Conservation (phyloP, 2,113 vertebrate genomes). For the Seriola rivoliana region DNA sequence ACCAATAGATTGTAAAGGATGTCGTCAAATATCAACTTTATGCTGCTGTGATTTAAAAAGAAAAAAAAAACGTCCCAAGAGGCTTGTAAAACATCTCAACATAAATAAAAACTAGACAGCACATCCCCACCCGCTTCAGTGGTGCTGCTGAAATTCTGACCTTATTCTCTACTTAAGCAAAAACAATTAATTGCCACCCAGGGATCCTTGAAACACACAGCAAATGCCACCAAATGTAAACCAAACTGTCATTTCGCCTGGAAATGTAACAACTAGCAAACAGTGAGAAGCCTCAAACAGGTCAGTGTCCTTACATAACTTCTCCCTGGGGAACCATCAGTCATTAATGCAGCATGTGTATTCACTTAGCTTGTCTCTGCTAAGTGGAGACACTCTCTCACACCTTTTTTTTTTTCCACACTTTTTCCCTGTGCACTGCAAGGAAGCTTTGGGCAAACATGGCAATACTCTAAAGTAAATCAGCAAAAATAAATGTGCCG, state of each 20-base stretch:
- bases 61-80: not conserved
- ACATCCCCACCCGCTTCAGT: not conserved
- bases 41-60: not conserved
- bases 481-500: too few species aligned
- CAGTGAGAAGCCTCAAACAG: not conserved
- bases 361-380: not conserved
- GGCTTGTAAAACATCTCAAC: slow-evolving; percentile 20
- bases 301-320: not conserved
- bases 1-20: not conserved
- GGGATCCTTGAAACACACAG: slow-evolving; percentile 22
- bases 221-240: not conserved
- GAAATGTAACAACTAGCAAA: not conserved
- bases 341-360: slow-evolving; percentile 14
- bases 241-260: not conserved
- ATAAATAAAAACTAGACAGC: not conserved
- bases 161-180: not conserved
- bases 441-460: not conserved
- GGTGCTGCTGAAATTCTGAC: slow-evolving; percentile 7
- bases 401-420: not conserved
- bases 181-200: slow-evolving; percentile 27
- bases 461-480: not conserved
- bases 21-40: not conserved
- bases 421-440: not conserved
- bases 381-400: not conserved
- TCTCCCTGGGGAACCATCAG: not conserved